phyloP scores from a whole-genome alignment of 2,113 vertebrate genomes.

The Propithecus coquereli region DNA sequence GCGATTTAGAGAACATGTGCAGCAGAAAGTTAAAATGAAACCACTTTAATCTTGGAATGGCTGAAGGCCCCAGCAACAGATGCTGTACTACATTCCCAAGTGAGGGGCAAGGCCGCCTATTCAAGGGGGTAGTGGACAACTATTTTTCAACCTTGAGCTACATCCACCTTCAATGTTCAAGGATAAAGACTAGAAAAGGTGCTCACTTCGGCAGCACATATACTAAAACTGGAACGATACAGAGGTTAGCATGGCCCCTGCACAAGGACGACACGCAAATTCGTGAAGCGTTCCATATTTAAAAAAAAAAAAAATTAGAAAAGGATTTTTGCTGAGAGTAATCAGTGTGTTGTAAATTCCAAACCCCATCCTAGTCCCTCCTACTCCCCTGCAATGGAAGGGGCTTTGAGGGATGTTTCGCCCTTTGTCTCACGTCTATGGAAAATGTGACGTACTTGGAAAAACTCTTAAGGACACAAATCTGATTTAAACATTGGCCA shows the following conservation, averaged over 20 bases:
- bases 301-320: no score
- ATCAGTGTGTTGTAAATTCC: background rate
- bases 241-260: no score
- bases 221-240: no score
- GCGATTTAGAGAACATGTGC: background rate
- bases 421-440: background rate
- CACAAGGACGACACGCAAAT: no score
- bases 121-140: background rate
- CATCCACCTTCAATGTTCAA: background rate
- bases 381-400: background rate
- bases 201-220: no score
- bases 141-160: background rate
- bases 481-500: background rate
- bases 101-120: background rate
- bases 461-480: background rate
- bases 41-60: background rate
- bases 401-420: background rate
- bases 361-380: background rate
- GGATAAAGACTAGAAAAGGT: background rate
- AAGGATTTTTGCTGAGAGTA: background rate
- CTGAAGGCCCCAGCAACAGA: background rate
- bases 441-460: background rate
- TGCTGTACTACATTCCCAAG: background rate
- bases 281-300: no score
- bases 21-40: background rate